Percentiles rank a stretch among this genome's conserved stretches.
These are phyloP conservation scores for Phaethornis superciliosus DNA, from an alignment of 2,113 vertebrate species.

Conservation along the genomic window DNA sequence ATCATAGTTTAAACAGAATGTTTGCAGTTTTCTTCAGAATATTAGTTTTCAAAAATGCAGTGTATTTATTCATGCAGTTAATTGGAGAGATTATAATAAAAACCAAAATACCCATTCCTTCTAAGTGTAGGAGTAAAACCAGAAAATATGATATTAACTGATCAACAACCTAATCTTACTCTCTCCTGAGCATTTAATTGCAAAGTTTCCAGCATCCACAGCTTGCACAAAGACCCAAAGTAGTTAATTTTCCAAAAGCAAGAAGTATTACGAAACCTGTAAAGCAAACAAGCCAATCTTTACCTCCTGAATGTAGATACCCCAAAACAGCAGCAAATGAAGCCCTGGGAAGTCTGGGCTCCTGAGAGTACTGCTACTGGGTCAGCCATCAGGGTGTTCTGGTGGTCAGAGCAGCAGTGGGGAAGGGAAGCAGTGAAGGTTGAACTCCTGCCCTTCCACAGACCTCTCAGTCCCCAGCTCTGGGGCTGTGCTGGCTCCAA, in stretches of 20 bases:
- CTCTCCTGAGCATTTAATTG: not conserved
- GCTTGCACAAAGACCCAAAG: not conserved
- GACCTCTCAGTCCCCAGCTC: not conserved
- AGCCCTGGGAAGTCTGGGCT: not conserved
- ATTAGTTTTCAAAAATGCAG: slow-evolving; percentile 21
- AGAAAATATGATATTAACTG: not conserved
- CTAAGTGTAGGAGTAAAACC: not conserved
- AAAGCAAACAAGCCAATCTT: not conserved
- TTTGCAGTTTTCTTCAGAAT: not conserved
- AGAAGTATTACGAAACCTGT: not conserved
- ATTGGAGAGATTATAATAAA: not conserved
- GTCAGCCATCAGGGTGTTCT: accelerated
- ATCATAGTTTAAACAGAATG: not conserved
- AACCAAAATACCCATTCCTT: not conserved
- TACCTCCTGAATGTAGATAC: not conserved
- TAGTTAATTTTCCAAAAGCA: not conserved
- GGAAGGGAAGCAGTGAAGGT: accelerated
- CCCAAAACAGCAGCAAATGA: not conserved
- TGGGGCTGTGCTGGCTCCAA: not conserved
- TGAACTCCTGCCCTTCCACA: not conserved
- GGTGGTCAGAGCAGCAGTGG: not conserved
- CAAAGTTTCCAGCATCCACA: not conserved
- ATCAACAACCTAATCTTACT: not conserved
- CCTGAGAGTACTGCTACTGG: not conserved
- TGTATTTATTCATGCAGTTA: slow-evolving; percentile 19